A percentile compares a stretch with the other conserved stretches of the same genome.
phyloP scores from a whole-genome alignment of 2,797 vertebrate species.

The Hypotaenidia okinawae region DNA sequence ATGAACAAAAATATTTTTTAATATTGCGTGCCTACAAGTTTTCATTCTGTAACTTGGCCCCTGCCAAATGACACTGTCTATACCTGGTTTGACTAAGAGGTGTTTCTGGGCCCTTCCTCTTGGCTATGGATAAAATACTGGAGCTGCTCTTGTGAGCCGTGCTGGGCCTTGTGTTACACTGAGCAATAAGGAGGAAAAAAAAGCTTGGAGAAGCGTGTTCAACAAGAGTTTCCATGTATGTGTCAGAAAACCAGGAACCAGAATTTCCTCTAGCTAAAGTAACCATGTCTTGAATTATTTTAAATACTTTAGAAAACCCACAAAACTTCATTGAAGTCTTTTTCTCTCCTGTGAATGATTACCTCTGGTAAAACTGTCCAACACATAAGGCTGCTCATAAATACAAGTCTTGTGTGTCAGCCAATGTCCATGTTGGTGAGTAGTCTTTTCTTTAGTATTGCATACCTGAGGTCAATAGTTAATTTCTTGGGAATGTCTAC shows the following conservation, averaged over 20 bases:
- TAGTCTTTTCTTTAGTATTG: background rate
- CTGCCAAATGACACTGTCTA: background rate
- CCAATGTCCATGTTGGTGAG: background rate
- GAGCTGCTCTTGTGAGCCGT: background rate
- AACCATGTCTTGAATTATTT: background rate
- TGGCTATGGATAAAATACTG: background rate
- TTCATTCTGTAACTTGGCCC: background rate
- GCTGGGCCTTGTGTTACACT: background rate
- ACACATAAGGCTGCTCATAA: accelerated
- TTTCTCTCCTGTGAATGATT: background rate
- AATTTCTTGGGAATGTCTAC: background rate
- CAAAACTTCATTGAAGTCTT: background rate
- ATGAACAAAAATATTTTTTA: background rate
- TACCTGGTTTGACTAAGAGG: background rate
- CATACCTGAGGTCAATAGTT: background rate
- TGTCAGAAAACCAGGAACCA: background rate
- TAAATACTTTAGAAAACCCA: background rate
- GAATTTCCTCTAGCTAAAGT: background rate
- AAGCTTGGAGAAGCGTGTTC: background rate
- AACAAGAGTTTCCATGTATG: background rate
- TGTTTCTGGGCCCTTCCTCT: background rate
- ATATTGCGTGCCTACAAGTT: background rate
- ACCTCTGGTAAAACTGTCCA: background rate
- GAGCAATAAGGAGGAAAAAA: background rate
- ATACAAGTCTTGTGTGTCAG: background rate